Percentiles rank a stretch among this genome's conserved stretches.
phyloP scores from a whole-genome alignment of 2,797 vertebrate genomes.

The Phalanger gymnotis region DNA sequence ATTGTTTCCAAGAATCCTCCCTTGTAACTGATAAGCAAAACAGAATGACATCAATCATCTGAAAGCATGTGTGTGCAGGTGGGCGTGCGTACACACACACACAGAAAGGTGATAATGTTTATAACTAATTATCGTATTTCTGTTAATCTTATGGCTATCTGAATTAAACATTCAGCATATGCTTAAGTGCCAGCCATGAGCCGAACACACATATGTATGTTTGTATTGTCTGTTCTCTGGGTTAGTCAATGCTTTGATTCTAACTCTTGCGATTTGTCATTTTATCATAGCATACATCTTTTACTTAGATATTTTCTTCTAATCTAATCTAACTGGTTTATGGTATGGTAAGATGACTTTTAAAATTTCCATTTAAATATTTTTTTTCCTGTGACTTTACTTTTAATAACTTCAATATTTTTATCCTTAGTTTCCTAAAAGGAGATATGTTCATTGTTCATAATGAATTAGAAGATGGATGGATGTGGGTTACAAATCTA shows the following conservation, averaged over 20 bases:
- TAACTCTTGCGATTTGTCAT: neutral
- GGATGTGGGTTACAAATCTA: slow-evolving; percentile 99
- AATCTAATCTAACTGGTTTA: neutral
- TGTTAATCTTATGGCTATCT: neutral
- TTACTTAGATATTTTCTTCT: neutral
- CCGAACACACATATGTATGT: neutral
- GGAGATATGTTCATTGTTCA: slow-evolving; percentile 99
- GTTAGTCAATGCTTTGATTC: neutral
- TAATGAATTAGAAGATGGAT: slow-evolving; percentile 98
- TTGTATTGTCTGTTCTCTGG: neutral
- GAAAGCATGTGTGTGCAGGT: neutral
- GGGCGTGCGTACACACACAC: no score
- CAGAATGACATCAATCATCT: neutral
- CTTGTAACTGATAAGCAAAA: neutral
- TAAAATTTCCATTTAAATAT: slow-evolving; percentile 17
- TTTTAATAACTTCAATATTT: slow-evolving; percentile 74
- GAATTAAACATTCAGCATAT: neutral
- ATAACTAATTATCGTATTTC: neutral
- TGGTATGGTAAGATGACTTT: neutral
- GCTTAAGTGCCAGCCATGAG: neutral
- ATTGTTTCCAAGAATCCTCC: neutral
- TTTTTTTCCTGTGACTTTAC: slow-evolving; percentile 15
- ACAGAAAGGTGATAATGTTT: neutral
- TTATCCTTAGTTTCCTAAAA: slow-evolving; percentile 94
- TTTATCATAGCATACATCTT: neutral